Percentiles rank a stretch among this genome's conserved stretches.
Evolutionary conservation across 2,797 vertebrate species (phyloP).

Genomic region (Tachyglossus aculeatus): DNA sequence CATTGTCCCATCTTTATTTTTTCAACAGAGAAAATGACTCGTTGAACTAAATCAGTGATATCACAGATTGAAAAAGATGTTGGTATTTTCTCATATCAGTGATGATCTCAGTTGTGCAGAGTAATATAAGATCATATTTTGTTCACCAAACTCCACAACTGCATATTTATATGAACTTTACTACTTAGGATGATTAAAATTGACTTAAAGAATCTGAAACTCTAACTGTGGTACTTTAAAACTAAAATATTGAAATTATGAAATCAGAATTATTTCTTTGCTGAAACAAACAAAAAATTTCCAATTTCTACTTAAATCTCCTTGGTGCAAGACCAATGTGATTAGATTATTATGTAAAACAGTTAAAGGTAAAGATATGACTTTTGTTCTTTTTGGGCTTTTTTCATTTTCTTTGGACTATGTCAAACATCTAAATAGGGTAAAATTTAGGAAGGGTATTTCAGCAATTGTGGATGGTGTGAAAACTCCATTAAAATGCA

Average conservation of each 20-base stretch:
- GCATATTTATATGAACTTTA: not conserved
- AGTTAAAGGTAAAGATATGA: too few relatives aligned
- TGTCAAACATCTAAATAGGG: not conserved
- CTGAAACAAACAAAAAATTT: conserved; percentile 5
- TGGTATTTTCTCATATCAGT: conserved; percentile 1
- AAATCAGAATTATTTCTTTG: not conserved
- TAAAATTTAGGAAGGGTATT: not conserved
- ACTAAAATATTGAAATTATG: not conserved
- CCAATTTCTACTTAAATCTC: not conserved
- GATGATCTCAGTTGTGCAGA: not conserved
- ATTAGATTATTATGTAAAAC: too few relatives aligned
- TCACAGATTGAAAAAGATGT: not conserved
- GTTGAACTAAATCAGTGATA: not conserved
- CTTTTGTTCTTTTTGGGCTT: too few relatives aligned
- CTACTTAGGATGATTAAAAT: too few relatives aligned
- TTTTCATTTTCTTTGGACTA: conserved; percentile 4
- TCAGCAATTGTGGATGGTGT: too few relatives aligned
- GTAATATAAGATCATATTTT: not conserved
- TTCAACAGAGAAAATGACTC: not conserved
- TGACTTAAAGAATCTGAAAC: not conserved
- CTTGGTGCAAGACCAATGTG: not conserved
- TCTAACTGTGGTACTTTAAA: not conserved
- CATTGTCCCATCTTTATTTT: not conserved
- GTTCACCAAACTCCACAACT: not conserved
- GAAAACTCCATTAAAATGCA: too few relatives aligned